Evolutionary conservation across 1,140 invertebrate genomes (phyloP).

Genomic region (Hesperophylax magnus): DNA sequence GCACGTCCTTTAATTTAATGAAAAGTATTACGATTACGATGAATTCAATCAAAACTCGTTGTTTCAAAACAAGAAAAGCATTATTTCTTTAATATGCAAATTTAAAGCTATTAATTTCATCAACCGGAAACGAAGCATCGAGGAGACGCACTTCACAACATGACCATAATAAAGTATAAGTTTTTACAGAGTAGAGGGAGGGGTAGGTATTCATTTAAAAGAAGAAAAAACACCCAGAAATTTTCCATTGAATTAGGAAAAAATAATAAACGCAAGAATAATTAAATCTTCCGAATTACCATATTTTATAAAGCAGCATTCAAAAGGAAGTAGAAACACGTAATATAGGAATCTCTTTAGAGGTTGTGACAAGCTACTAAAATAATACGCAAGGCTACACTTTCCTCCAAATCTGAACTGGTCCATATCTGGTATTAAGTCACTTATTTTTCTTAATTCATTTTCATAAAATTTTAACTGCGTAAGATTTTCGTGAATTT

Average conservation of each 20-base stretch:
- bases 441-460: no score
- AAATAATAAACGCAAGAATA: not conserved
- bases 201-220: not conserved
- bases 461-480: no score
- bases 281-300: not conserved
- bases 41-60: constrained; percentile 11
- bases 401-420: no score
- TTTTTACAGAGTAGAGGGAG: not conserved
- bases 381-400: no score
- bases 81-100: constrained; percentile 28
- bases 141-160: not conserved
- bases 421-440: no score
- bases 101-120: constrained; percentile 10
- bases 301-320: not conserved
- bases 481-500: no score
- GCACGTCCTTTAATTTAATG: not conserved
- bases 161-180: not conserved
- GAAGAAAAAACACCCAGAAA: not conserved
- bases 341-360: no score
- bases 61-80: constrained; percentile 11
- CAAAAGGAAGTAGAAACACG: no score
- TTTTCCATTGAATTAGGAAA: not conserved
- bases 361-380: no score
- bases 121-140: not conserved
- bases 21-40: constrained; percentile 15